Percentiles rank a stretch among this genome's conserved stretches.
These are phyloP conservation scores for Chaetura pelagica DNA, from an alignment of 2,113 vertebrate species.

Conservation along the genomic window DNA sequence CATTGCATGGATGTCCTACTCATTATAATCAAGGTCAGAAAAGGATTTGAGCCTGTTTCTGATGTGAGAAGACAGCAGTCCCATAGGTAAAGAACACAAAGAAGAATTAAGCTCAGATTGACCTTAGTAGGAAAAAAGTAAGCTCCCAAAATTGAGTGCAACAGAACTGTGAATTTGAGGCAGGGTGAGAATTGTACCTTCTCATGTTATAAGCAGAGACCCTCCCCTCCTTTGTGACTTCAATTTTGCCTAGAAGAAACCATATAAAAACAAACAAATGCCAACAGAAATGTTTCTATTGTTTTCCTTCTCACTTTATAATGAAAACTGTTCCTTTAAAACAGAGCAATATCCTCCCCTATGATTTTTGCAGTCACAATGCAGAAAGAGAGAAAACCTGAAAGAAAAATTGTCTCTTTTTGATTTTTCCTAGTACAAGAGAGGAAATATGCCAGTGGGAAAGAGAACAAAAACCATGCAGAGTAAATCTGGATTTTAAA, in stretches of 20 bases:
- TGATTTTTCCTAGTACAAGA: conserved; percentile 57
- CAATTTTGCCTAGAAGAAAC: conserved; percentile 44
- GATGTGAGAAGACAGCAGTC: conserved; percentile 9
- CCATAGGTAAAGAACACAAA: background rate
- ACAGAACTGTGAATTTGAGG: background rate
- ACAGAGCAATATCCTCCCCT: conserved; percentile 60
- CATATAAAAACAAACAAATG: conserved; percentile 61
- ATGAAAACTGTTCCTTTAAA: conserved; percentile 65
- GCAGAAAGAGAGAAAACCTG: conserved; percentile 51
- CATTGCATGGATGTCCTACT: background rate
- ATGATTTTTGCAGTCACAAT: conserved; percentile 56
- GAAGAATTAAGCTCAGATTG: background rate
- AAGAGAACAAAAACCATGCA: conserved; percentile 42
- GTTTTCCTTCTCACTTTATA: conserved; percentile 54
- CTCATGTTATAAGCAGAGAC: background rate
- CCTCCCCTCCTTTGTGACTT: background rate
- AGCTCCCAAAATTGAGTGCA: background rate
- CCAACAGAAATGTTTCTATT: conserved; percentile 54
- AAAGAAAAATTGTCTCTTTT: conserved; percentile 62
- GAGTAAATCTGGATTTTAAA: conserved; percentile 41
- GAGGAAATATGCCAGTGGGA: conserved; percentile 23
- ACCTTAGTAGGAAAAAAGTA: background rate
- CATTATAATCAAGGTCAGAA: conserved; percentile 32
- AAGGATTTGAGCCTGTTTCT: conserved; percentile 24
- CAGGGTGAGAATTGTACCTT: background rate